Evolutionary conservation across 2,888 invertebrate species (phyloP), one percentile per base, ranked within the genome.

Genomic region (Agrenia bidenticulata): DNA sequence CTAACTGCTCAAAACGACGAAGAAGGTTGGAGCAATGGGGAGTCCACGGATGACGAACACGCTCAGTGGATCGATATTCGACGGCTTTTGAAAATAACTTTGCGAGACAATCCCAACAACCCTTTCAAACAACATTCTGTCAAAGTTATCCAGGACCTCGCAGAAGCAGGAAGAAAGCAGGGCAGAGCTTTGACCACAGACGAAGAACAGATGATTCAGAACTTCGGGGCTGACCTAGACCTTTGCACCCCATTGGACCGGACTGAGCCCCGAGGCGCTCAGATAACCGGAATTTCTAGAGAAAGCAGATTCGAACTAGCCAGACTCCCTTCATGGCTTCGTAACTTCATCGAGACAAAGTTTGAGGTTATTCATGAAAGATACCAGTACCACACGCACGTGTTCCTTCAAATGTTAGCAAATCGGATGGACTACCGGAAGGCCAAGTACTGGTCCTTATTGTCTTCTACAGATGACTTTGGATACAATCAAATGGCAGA

Each of bases 301-400:
- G 66, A 67, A 24, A 37, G 49, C 9, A 55, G 32, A 39, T 56
- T 19, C 1, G 61, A 66, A 24, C 24, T 73, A 9, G 63, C 62
- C n/a, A 57, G 63, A 32, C 60, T 67, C 4, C 73, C 73, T 5
- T 64, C 65, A 1, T 73, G 73, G 73, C 70, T 73, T 17, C 58
- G 66, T 4, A 50, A 68, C 1, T 62, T 68, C 26, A 61, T 73
- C 9, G 57, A 61, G 17, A 11, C 13, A 11, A 64, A 58, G 42
- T 70, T 63, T 32, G 63, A 55, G 1, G n/a, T 53, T 15, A 66
- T 73, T 24, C 37, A 61, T 7, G 39, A 27, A 21, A 56, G 53
- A 17, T 72, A 64, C 42, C 56, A 61, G n/a, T 27, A 63, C 1
- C 37, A 64, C 27, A 68, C 68, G 1, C 27, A 56, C 11, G 32